Conservation (phyloP, 2,797 vertebrate species). For the Sylvilagus floridanus region DNA sequence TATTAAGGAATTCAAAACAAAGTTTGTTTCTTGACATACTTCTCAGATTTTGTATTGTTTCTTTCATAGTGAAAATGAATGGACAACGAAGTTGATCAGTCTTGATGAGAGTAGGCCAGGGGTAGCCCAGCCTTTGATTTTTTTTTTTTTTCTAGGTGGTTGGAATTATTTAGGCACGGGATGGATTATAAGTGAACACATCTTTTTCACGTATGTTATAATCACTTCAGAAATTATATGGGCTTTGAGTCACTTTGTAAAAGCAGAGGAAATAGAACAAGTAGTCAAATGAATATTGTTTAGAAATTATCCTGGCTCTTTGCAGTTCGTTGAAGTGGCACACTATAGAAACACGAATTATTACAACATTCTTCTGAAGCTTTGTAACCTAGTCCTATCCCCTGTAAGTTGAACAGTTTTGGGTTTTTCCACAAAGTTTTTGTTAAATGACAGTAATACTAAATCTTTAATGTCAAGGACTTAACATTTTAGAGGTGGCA, state of each 20-base stretch:
- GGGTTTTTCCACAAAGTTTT: neutral
- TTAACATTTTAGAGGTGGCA: slow-evolving; percentile 52
- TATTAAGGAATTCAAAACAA: slow-evolving; percentile 26
- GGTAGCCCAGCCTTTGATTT: neutral
- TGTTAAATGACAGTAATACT: neutral
- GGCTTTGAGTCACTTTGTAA: neutral
- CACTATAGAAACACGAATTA: neutral
- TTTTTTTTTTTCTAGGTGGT: neutral
- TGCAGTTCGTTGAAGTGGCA: neutral
- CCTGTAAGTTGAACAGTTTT: neutral
- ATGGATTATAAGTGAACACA: neutral
- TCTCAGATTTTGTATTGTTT: neutral
- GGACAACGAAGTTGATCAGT: neutral
- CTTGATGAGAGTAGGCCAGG: neutral
- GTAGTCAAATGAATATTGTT: neutral
- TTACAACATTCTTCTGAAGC: neutral
- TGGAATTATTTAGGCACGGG: neutral
- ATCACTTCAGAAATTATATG: neutral
- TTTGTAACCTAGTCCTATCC: neutral
- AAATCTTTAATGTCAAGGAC: neutral
- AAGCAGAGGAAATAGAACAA: neutral
- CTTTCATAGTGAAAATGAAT: neutral
- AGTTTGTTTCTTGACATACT: neutral
- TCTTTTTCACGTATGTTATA: neutral
- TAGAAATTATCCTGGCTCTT: neutral